These are phyloP conservation scores for Sycobia sp. DNA, from an alignment of 1,140 invertebrate genomes.

Conservation along the genomic window DNA sequence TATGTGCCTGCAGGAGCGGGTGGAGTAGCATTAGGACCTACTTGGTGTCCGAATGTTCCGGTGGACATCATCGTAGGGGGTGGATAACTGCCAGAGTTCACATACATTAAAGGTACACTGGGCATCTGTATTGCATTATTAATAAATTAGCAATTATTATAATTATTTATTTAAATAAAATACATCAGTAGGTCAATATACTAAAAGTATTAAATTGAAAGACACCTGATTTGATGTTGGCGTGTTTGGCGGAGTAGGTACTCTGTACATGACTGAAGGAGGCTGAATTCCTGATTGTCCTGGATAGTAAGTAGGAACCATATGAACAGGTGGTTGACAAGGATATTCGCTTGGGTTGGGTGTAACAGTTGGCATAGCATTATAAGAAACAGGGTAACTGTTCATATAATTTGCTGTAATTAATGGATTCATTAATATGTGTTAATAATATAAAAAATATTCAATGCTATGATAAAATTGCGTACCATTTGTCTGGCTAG, in stretches of 20 bases:
- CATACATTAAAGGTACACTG: constrained; percentile 57
- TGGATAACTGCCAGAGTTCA: constrained; percentile 55
- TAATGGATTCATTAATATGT: neutral
- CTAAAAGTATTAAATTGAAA: neutral
- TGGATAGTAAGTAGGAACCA: constrained; percentile 53
- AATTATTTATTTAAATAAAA: neutral
- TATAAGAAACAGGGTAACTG: constrained; percentile 55
- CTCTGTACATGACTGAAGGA: constrained; percentile 55
- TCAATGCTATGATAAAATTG: constrained; percentile 1
- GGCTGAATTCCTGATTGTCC: constrained; percentile 54
- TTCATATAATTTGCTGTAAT: constrained; percentile 54
- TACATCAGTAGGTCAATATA: too few species aligned
- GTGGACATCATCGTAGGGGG: constrained; percentile 50
- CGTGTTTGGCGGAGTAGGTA: constrained; percentile 58
- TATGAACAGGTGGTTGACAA: constrained; percentile 54
- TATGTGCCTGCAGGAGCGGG: constrained; percentile 52
- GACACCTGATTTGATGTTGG: constrained; percentile 55
- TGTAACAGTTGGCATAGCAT: constrained; percentile 51
- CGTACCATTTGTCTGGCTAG: constrained; percentile 53
- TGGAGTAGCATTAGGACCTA: constrained; percentile 47
- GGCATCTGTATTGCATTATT: constrained; percentile 46
- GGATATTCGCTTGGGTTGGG: constrained; percentile 50
- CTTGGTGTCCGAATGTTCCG: constrained; percentile 54
- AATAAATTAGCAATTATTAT: neutral
- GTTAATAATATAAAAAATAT: neutral